Base-by-base conservation (phyloP, 2,113 vertebrate species). In the Hepsetus odoe region DNA sequence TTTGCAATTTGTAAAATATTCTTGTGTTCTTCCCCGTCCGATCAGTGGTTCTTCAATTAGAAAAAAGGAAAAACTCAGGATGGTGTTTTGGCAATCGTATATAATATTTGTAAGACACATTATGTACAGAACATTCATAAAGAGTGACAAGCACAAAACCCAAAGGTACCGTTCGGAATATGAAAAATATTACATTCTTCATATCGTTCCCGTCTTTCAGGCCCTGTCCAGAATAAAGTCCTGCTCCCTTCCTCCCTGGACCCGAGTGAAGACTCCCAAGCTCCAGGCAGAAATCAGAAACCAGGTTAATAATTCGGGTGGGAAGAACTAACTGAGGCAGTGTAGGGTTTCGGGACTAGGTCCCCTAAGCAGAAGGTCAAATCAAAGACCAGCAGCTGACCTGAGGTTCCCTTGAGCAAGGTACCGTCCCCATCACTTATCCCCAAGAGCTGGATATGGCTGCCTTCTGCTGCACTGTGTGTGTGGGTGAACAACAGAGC, bases 61-160 rank as follows among this genome's bases (percentile, higher is more conserved):
- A 28, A 44, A 20, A 4, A 28, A 55, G 66, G 44, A 14, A n/a
- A 67, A 38, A 38, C 18, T n/a, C 35, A 35, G 32, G 58, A 67
- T 35, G 20, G 2, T 74, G 2, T 22, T 14, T 26, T 22, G 18
- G 35, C 28, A 77, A 72, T 71, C 10, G 44, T 51, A 4, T 76
- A 49, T 81, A 72, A 42, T 76, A 40, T 22, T 72, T 66, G 72
- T 13, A 56, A 67, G 72, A 46, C 72, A 67, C 59, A 56, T 33
- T 69, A 55, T 66, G 53, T 59, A 76, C 62, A 79, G 49, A 72
- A 83, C 81, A 66, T 83, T 83, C 72, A 79, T 56, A 4, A 67
- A 61, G 68, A 83, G 32, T 38, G 35, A 66, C 35, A 35, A 80
- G 62, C 73, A 83, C 56, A 61, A 56, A 28, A 55, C 33, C 9